phyloP scores from a whole-genome alignment of 2,888 invertebrate species.

The Caenorhabditis sp. region DNA sequence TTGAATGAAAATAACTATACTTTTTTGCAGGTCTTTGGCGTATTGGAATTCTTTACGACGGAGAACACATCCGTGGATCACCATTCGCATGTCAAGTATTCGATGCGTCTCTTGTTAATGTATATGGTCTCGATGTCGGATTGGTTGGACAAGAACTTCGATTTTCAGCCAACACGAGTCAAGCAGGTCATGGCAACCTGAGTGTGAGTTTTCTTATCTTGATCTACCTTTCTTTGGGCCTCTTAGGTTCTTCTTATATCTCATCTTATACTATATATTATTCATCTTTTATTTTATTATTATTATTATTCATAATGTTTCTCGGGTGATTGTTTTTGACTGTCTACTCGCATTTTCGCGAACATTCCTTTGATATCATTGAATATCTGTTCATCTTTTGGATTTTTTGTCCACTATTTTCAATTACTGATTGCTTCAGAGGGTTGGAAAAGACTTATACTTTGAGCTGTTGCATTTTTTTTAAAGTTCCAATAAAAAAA shows the following conservation, averaged over 20 bases:
- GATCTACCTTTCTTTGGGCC: background rate
- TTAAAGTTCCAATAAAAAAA: no score
- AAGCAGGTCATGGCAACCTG: constrained; percentile 67
- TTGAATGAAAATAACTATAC: no score
- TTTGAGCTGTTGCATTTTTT: no score
- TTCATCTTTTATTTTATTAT: background rate
- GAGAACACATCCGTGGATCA: constrained; percentile 91
- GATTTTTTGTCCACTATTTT: background rate
- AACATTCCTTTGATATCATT: constrained; percentile 4
- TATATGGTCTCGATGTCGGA: constrained; percentile 73
- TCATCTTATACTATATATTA: background rate
- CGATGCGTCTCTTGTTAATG: constrained; percentile 69
- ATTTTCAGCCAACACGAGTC: constrained; percentile 68
- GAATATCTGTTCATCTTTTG: background rate
- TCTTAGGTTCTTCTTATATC: background rate
- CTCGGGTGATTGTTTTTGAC: background rate
- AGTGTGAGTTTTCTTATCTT: constrained; percentile 16
- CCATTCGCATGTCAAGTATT: constrained; percentile 87
- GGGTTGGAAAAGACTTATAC: no score
- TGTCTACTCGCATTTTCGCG: background rate
- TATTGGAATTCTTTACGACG: constrained; percentile 92
- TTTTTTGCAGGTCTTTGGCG: constrained; percentile 82
- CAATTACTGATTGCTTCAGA: background rate
- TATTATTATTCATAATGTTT: background rate
- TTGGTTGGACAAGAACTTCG: constrained; percentile 71